phyloP scores from a whole-genome alignment of 2,888 invertebrate genomes.

The Aspidapion aeneum region DNA sequence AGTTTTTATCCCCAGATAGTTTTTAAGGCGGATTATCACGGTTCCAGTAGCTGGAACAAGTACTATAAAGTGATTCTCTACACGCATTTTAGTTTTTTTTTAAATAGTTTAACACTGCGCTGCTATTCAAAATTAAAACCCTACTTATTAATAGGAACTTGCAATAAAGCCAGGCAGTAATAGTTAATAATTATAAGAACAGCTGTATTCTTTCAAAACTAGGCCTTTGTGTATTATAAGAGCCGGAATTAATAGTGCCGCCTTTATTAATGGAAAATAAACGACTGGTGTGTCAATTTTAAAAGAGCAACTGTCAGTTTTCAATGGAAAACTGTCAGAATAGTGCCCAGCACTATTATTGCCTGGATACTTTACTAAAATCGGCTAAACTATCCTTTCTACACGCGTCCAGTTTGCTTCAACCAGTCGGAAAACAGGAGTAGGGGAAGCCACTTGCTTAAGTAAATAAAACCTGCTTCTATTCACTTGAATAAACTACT shows the following conservation, averaged over 20 bases:
- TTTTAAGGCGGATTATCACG: background rate
- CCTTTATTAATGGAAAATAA: no score
- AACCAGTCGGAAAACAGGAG: conserved; percentile 8
- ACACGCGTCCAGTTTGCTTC: conserved; percentile 8
- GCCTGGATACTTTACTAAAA: conserved; percentile 9
- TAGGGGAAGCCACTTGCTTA: conserved; percentile 9
- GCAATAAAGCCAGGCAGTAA: no score
- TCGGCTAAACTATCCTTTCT: conserved; percentile 3
- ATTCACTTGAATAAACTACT: conserved; percentile 16
- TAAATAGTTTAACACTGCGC: background rate
- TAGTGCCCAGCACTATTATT: no score
- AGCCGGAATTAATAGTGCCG: no score
- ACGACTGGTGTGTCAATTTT: no score
- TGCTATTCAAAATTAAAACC: conserved; percentile 4
- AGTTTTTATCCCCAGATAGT: no score
- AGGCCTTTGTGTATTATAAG: no score
- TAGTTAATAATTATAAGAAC: no score
- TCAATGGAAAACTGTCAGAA: no score
- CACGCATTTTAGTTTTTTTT: background rate
- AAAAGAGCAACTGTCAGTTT: no score
- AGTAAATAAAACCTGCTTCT: conserved; percentile 20
- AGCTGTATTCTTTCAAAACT: no score
- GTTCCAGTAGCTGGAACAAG: background rate
- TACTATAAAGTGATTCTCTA: background rate
- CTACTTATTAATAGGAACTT: no score